These are phyloP conservation scores for Pipra filicauda DNA, from an alignment of 2,113 vertebrate genomes.

Conservation along the genomic window DNA sequence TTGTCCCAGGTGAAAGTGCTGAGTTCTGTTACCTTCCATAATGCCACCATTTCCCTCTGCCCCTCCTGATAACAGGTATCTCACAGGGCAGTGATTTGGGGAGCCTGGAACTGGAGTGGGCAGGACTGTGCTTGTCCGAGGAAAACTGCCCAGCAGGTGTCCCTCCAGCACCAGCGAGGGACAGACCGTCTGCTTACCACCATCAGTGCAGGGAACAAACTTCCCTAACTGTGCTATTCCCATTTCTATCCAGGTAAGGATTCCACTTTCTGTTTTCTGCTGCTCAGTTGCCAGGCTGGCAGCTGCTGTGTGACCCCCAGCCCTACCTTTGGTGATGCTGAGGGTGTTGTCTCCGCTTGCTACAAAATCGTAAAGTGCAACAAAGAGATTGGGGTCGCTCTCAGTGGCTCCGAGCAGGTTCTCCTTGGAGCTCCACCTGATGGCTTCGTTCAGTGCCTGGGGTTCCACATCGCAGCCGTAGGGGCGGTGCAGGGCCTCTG, in stretches of 20 bases:
- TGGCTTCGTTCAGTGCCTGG: conserved; percentile 91
- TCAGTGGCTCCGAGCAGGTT: conserved; percentile 95
- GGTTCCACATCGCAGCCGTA: conserved; percentile 86
- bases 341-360: conserved; percentile 99
- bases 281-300: too few species aligned
- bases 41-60: background rate
- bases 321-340: conserved; percentile 97
- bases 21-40: background rate
- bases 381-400: conserved; percentile 98
- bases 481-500: conserved; percentile 94
- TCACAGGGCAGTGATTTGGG: fast-evolving
- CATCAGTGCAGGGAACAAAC: fast-evolving
- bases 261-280: background rate
- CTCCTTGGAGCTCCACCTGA: conserved; percentile 99
- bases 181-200: fast-evolving
- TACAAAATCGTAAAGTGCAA: conserved; percentile 99
- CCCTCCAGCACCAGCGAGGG: background rate
- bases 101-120: background rate
- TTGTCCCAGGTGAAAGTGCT: background rate
- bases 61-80: background rate
- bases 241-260: background rate
- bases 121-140: background rate
- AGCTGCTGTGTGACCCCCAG: background rate
- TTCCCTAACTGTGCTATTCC: background rate
- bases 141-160: background rate